These are phyloP conservation scores for Gorsachius magnificus DNA, from an alignment of 2,797 vertebrate species.

Conservation along the genomic window DNA sequence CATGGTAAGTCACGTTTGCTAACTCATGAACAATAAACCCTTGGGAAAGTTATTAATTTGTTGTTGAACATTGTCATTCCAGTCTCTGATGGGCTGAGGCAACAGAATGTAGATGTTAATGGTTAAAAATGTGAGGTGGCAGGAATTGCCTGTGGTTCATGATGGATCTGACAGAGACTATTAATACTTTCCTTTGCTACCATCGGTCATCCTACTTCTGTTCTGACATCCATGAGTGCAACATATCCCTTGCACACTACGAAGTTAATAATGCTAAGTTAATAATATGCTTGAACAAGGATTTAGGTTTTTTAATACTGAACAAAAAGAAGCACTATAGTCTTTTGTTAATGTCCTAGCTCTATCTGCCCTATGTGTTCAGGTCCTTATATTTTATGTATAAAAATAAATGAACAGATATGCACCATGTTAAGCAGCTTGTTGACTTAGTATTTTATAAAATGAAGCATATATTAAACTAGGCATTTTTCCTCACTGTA, in stretches of 20 bases:
- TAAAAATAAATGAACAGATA: not conserved
- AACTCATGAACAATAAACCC: not conserved
- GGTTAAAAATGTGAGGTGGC: not conserved
- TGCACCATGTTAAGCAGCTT: not conserved
- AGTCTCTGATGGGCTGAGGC: not conserved
- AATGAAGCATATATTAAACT: not conserved
- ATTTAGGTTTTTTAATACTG: not conserved
- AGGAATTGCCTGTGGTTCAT: not conserved
- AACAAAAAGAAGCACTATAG: not conserved
- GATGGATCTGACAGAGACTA: not conserved
- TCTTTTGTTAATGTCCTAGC: not conserved
- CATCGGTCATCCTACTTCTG: not conserved
- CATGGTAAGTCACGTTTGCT: not conserved
- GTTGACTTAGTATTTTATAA: not conserved
- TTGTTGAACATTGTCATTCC: not conserved
- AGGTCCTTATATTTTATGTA: not conserved
- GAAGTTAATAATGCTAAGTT: not conserved
- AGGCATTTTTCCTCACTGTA: not conserved
- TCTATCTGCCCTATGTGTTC: not conserved
- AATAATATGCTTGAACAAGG: not conserved
- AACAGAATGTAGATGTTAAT: not conserved
- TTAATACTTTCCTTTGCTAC: not conserved
- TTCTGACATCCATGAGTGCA: not conserved
- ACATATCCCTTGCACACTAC: not conserved
- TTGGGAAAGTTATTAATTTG: not conserved